Evolutionary conservation across 1,140 invertebrate species (phyloP), one percentile per base, ranked within the genome.

Genomic region (Drosophila sp.): DNA sequence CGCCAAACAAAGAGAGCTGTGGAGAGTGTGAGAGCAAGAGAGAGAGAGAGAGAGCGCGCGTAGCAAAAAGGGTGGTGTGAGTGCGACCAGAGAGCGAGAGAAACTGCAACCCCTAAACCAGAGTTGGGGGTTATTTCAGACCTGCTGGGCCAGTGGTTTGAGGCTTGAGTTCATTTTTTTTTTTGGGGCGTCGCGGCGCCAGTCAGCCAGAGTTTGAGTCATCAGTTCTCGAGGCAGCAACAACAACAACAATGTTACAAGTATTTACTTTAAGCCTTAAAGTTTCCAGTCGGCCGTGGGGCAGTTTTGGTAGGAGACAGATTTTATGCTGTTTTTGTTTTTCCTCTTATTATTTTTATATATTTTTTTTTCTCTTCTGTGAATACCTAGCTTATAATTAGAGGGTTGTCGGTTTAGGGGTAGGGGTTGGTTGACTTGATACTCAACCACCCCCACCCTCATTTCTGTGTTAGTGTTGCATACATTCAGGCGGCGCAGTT

Each of bases 381-480:
- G 54, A 64, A 56, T 71, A 56, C 58, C 63, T 33, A 66, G 67
- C 60, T 23, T 62, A 38, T 54, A 27, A 47, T 32, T 44, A 69
- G 30, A 30, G 60, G 50, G 67, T 29, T 38, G 57, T 29, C 8
- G 23, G 38, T 47, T 27, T 27, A 29, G 57, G 70, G 54, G 17
- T 63, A 35, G 76, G 67, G 72, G 54, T 44, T 56, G 27, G 47
- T 30, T 63, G 55, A 58, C 35, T 29, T 32, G 55, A 41, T 27
- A 38, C 41, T 35, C 41, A 61, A 10, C 35, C 55, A 50, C 6
- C 7, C 50, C 33, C 76, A 74, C 75, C 68, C 76, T 77, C 70
- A 84, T 89, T 89, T 89, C 11, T 50, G 25, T 50, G 35, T 89
- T 83, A 89, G 84, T 89, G 84, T 90, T 89, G 84, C 84, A 89